Percentiles rank a stretch among this genome's conserved stretches.
These are phyloP conservation scores for Drosophila pseudotalamancana DNA, from an alignment of 2,888 invertebrate species.

Conservation along the genomic window DNA sequence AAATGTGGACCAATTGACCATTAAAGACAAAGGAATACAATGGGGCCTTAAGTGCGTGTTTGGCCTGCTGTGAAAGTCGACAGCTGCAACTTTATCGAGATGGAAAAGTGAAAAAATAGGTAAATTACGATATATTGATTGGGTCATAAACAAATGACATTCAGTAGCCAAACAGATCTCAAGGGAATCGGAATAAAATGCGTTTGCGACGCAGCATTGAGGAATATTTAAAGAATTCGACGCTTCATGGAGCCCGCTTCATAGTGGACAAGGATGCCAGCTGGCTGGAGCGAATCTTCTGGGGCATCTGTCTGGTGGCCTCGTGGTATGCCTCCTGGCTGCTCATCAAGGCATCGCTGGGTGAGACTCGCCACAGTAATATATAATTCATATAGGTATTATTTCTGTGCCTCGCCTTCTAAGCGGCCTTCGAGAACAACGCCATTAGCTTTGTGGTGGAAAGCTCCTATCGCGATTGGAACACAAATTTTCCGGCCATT, in stretches of 20 bases:
- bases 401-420: not conserved
- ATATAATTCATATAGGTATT: not conserved
- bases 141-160: not conserved
- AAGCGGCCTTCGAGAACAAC: constrained; percentile 86
- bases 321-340: constrained; percentile 89
- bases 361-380: constrained; percentile 43
- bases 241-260: constrained; percentile 89
- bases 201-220: constrained; percentile 83
- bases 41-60: constrained; percentile 42
- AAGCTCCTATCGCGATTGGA: constrained; percentile 90
- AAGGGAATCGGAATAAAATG: constrained; percentile 43
- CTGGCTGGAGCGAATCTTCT: constrained; percentile 87
- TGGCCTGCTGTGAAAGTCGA: constrained; percentile 38
- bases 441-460: constrained; percentile 92
- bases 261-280: constrained; percentile 87
- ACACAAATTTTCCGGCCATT: constrained; percentile 90
- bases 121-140: constrained; percentile 8
- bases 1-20: not conserved
- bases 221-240: constrained; percentile 88
- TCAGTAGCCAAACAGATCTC: constrained; percentile 27
- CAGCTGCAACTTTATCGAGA: constrained; percentile 43
- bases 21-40: constrained; percentile 3
- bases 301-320: constrained; percentile 87
- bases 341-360: constrained; percentile 87
- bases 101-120: constrained; percentile 23